phyloP scores from a whole-genome alignment of 2,113 vertebrate species.

The Uria aalge region DNA sequence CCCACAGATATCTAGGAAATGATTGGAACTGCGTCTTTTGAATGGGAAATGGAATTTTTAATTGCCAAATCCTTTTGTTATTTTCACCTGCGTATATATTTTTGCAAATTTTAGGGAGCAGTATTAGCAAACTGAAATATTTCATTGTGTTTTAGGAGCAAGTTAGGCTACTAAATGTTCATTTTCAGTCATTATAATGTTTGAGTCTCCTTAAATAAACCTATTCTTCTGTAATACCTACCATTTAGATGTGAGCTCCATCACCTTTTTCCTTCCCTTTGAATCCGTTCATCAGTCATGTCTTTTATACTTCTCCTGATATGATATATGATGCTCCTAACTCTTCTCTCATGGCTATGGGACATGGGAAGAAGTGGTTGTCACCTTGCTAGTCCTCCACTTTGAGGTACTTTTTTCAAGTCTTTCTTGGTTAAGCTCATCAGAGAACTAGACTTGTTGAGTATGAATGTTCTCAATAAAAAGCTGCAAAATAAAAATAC shows the following conservation, averaged over 20 bases:
- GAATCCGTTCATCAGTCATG: not conserved
- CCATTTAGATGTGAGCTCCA: not conserved
- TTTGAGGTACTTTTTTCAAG: not conserved
- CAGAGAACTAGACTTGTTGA: not conserved
- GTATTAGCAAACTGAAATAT: constrained; percentile 3
- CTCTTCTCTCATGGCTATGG: not conserved
- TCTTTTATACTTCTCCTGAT: not conserved
- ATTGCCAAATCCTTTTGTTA: constrained; percentile 20
- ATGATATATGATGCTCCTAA: not conserved
- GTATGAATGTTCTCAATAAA: not conserved
- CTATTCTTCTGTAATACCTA: not conserved
- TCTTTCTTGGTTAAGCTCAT: not conserved
- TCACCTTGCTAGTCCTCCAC: not conserved
- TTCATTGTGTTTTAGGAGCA: not conserved
- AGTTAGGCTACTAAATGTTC: not conserved
- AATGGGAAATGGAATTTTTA: constrained; percentile 51
- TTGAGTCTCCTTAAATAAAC: not conserved
- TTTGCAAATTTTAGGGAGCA: not conserved
- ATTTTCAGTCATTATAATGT: not conserved
- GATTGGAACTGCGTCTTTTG: not conserved
- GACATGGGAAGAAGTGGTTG: not conserved
- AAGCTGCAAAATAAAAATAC: not conserved
- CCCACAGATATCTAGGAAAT: constrained; percentile 10
- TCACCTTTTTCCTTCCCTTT: not conserved
- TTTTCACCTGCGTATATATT: constrained; percentile 9